Percentiles rank a stretch among this genome's conserved stretches.
Evolutionary conservation across 2,888 invertebrate species (phyloP).

Genomic region (Tipula confusa): DNA sequence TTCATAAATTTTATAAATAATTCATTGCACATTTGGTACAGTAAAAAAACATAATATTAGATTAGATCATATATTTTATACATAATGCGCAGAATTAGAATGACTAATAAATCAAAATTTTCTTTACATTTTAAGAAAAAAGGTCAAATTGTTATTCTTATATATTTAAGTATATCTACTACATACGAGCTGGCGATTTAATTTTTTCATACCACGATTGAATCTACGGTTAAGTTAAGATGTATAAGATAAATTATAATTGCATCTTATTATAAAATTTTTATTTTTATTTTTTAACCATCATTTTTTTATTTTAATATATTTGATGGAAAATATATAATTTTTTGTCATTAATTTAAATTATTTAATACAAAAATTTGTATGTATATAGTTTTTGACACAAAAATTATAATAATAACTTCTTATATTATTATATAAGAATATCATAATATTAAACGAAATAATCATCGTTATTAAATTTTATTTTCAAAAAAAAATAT

Average conservation of each 20-base stretch:
- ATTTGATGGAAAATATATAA: slow-evolving; percentile 14
- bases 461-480: slow-evolving; percentile 17
- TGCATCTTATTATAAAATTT: not conserved
- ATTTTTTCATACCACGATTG: not conserved
- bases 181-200: not conserved
- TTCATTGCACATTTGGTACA: not conserved
- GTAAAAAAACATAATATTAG: not conserved
- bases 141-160: not conserved
- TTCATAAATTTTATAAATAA: not conserved
- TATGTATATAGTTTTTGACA: slow-evolving; percentile 5
- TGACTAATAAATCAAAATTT: not conserved
- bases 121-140: not conserved
- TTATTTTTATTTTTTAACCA: not conserved
- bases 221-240: not conserved
- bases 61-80: not conserved
- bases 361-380: not conserved
- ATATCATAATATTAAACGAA: not conserved
- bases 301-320: not conserved
- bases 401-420: not conserved
- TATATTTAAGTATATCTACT: not conserved
- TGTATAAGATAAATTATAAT: not conserved
- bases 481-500: not conserved
- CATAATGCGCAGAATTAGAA: not conserved
- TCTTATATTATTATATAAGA: not conserved
- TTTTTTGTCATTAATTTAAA: slow-evolving; percentile 25